Base-by-base conservation (phyloP, 2,797 vertebrate species). In the Crocodylus rhombifer region DNA sequence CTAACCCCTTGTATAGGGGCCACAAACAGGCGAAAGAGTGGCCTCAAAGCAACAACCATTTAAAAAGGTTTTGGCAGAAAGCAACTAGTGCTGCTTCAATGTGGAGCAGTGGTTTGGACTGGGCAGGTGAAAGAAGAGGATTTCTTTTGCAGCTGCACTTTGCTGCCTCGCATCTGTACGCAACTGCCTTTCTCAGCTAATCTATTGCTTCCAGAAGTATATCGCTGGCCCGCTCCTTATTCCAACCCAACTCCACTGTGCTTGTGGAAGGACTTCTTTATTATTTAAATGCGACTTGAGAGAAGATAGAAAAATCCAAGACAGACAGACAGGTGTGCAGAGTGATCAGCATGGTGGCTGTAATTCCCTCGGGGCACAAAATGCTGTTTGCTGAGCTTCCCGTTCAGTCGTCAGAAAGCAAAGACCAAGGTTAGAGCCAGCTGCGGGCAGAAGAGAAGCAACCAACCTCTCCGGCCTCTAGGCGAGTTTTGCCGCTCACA, bases 1-100 rank as follows among this genome's bases (percentile, higher is more conserved):
- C 86, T 84, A 87, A 80, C 86, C 65, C 62, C 81, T 88, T 78
- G 78, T n/a, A 21, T 17, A 58, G 88, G 86, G 88, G 86, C 91
- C 94, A 92, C 92, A 91, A 58, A 36, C 3, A 1, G 84, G 82
- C 84, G 87, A 83, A 57, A n/a, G 71, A 74, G 82, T 51, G 67
- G 82, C 77, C 82, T 79, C 86, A 64, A 80, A 2, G 0, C 6
- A 95, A 63, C 75, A 90, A 86, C 80, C 87, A 77, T 36, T 62
- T 71, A 63, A 71, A 96, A 96, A 92, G 94, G 91, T 85, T 94
- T 62, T 78, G 79, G 71, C 78, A 88, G 82, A 92, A 95, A 94
- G 91, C 88, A 95, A 2, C 88, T 96, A 90, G 79, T 3, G 1
- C 65, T 85, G 86, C 84, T 84, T 84, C 88, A 87, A 95, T 88